Evolutionary conservation across 2,888 invertebrate genomes (phyloP), one percentile per base, ranked within the genome.

Genomic region (Tanytarsus gracilentus): DNA sequence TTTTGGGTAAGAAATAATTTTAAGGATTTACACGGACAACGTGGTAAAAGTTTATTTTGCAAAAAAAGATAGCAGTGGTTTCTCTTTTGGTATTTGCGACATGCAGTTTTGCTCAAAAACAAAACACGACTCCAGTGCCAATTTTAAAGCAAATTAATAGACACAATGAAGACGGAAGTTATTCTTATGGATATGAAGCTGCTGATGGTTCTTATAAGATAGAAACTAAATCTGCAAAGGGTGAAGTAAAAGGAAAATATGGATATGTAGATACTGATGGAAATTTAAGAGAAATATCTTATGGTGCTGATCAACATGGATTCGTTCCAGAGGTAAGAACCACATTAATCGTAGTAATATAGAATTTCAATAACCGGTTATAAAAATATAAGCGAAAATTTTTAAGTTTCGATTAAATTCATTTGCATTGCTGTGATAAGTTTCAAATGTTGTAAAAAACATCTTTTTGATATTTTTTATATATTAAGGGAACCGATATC

Each of bases 151-250:
- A 88, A 73, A 85, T 90, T 69, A 87, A 88, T 77, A 79, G 83
- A 63, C 89, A 90, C 71, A 89, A 90, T 70, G 88, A 88, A 64
- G 90, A 91, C 65, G 90, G 89, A 0, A 89, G 89, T 9, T 92
- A 92, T 74, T 89, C 88, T 66, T 91, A 85, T 68, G 91, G 90
- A 0, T 92, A 88, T 72, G 91, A 92, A 72, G 86, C 82, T 0
- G 91, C 88, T 0, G 91, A 92, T 68, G 89, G 88, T 8, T 14
- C n/a, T 36, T 36, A 14, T 8, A 90, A 90, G 75, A 89, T 91
- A 63, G 91, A 91, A 71, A 89, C 90, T 1, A 91, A 90, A 72
- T 86, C 87, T 67, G 79, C 86, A 0, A 84, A 80, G 49, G 91
- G 91, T 0, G 89, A 90, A 67, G 88, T 91, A 0, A 86, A 83